These are phyloP conservation scores for Perca schrenkii DNA, from an alignment of 2,113 vertebrate species.

Conservation along the genomic window DNA sequence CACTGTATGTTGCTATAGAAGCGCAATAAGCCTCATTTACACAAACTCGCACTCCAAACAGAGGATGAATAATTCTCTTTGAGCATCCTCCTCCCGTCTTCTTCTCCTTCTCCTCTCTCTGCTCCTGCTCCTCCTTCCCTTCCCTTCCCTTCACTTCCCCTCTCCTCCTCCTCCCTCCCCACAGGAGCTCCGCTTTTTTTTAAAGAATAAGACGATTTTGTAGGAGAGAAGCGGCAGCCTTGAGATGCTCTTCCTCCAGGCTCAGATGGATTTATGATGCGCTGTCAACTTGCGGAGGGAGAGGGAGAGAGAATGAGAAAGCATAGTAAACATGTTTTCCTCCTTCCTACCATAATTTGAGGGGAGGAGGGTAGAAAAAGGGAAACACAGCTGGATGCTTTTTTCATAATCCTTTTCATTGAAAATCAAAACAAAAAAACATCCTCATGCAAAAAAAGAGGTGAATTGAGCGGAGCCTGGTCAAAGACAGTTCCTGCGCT, in stretches of 20 bases:
- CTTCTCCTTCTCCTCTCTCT: background rate
- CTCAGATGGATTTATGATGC: slow-evolving; percentile 79
- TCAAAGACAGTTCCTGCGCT: background rate
- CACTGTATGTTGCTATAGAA: slow-evolving; percentile 57
- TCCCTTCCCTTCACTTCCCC: slow-evolving; percentile 54
- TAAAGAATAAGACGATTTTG: slow-evolving; percentile 55
- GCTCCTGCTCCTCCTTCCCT: slow-evolving; percentile 26
- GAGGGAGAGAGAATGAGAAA: slow-evolving; percentile 61
- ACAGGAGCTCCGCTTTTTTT: slow-evolving; percentile 44
- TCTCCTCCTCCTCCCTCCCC: background rate
- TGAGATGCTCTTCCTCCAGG: slow-evolving; percentile 74
- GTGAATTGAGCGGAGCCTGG: background rate
- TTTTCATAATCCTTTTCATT: slow-evolving; percentile 54
- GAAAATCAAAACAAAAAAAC: slow-evolving; percentile 46
- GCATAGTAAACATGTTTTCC: slow-evolving; percentile 76
- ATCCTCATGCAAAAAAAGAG: slow-evolving; percentile 24
- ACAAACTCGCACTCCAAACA: slow-evolving; percentile 85
- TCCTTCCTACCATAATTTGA: slow-evolving; percentile 66
- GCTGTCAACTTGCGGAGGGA: slow-evolving; percentile 61
- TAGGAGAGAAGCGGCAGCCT: slow-evolving; percentile 58
- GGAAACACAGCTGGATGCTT: slow-evolving; percentile 45
- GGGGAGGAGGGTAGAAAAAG: slow-evolving; percentile 30
- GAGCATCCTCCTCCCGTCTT: slow-evolving; percentile 68
- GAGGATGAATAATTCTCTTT: slow-evolving; percentile 90
- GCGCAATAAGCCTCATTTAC: slow-evolving; percentile 71